Conservation (phyloP, 2,113 vertebrate genomes). For the Elephantulus edwardii region DNA sequence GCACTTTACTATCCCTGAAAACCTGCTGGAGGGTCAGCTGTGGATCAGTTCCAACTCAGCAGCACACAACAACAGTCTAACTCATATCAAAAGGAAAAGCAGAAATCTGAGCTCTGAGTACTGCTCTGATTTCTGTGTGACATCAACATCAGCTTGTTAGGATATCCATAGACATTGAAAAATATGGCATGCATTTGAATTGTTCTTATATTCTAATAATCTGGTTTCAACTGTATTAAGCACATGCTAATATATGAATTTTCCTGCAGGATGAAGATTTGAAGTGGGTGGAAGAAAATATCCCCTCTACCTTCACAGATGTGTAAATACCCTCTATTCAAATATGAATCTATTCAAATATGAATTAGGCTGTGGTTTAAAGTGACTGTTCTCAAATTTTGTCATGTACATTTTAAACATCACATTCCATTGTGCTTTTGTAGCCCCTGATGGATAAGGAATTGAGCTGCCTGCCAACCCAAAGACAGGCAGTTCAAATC, state of each 20-base stretch:
- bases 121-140: not conserved
- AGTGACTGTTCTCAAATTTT: not conserved
- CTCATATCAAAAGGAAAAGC: not conserved
- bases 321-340: constrained; percentile 77
- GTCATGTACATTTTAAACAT: not conserved
- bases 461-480: too few relatives aligned
- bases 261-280: constrained; percentile 82
- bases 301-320: constrained; percentile 83
- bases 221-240: not conserved
- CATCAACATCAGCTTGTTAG: not conserved
- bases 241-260: constrained; percentile 53
- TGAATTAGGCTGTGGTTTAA: not conserved
- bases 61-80: too few relatives aligned
- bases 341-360: constrained; percentile 23
- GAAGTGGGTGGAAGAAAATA: constrained; percentile 84
- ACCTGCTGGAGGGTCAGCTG: too few relatives aligned
- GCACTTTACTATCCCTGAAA: too few relatives aligned
- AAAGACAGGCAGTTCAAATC: too few relatives aligned
- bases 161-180: not conserved
- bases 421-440: not conserved
- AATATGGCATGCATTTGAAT: not conserved
- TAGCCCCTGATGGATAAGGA: not conserved
- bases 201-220: not conserved
- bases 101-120: not conserved
- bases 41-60: too few relatives aligned